Evolutionary conservation across 2,113 vertebrate species (phyloP).

Genomic region (Numenius arquata): DNA sequence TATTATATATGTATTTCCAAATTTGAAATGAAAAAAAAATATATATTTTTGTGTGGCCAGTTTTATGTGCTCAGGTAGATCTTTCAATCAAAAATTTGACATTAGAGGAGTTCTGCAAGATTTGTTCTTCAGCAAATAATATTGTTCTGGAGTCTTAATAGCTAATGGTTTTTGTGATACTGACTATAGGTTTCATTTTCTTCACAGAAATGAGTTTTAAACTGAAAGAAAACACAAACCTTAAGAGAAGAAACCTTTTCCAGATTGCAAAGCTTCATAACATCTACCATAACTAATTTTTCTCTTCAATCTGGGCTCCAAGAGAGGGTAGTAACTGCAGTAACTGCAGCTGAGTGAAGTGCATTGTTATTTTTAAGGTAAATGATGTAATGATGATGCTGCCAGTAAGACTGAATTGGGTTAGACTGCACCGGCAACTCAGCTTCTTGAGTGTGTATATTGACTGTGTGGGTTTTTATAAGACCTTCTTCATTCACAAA

Average conservation of each 20-base stretch:
- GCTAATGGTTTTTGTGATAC: neutral
- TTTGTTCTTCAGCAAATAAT: neutral
- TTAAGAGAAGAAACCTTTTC: neutral
- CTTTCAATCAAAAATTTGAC: neutral
- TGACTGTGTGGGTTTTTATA: neutral
- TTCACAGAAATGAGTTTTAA: slow-evolving; percentile 10
- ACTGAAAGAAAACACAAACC: neutral
- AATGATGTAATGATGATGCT: neutral
- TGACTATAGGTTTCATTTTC: neutral
- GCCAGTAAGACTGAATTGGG: neutral
- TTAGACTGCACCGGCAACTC: neutral
- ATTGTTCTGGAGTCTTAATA: neutral
- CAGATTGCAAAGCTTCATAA: neutral
- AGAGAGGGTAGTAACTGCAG: neutral
- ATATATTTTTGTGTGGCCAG: neutral
- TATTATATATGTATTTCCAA: neutral
- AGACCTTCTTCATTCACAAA: neutral
- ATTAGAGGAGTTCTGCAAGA: neutral
- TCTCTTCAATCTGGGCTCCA: neutral
- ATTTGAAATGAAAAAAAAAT: neutral
- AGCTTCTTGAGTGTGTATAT: neutral
- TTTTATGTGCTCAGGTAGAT: neutral
- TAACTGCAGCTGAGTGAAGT: neutral
- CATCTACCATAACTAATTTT: neutral
- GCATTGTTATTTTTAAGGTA: neutral